phyloP scores from a whole-genome alignment of 2,888 invertebrate genomes.

The Galerucella nymphaeae region DNA sequence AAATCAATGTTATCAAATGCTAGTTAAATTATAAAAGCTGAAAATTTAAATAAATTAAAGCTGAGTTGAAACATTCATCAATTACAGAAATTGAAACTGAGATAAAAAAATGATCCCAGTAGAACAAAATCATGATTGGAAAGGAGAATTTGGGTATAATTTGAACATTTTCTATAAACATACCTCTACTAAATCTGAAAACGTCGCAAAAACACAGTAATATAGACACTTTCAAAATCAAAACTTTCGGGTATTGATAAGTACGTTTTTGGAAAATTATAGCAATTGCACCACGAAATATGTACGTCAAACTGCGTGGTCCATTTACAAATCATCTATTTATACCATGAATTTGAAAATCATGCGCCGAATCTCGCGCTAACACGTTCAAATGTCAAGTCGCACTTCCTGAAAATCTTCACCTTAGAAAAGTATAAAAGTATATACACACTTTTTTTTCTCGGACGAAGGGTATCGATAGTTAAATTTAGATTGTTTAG shows the following conservation, averaged over 20 bases:
- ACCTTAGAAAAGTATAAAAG: not conserved
- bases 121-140: no score
- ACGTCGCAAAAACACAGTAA: not conserved
- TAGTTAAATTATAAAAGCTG: no score
- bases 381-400: conserved; percentile 29
- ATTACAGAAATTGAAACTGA: no score
- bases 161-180: not conserved
- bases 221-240: conserved; percentile 14
- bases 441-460: not conserved
- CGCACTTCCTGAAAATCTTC: conserved; percentile 31
- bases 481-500: conserved; percentile 25
- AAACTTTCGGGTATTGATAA: conserved; percentile 14
- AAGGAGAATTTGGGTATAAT: no score
- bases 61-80: no score
- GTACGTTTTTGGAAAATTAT: conserved; percentile 2
- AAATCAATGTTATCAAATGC: no score
- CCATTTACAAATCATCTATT: conserved; percentile 52
- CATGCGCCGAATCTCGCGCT: conserved; percentile 31
- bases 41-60: no score
- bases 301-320: conserved; percentile 50
- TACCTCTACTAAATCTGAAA: conserved; percentile 1
- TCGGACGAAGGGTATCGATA: conserved; percentile 28
- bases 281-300: conserved; percentile 40
- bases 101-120: no score
- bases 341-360: conserved; percentile 50